Base-by-base conservation (phyloP, 2,888 invertebrate species). In the Nymphalis urticae region DNA sequence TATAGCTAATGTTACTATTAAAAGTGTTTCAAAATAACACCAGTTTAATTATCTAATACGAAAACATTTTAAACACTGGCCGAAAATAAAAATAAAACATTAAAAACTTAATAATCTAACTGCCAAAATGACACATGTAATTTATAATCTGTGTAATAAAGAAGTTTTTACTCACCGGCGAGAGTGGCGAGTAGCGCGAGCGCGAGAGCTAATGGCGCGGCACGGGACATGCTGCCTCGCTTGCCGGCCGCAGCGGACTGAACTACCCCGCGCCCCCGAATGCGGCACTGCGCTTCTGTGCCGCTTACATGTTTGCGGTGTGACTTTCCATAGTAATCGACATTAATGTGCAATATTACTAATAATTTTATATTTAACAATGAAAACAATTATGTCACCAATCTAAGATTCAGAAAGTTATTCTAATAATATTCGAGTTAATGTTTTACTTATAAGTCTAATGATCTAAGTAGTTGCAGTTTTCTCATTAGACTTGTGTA, bases 231-330 rank as follows among this genome's bases (percentile, higher is more conserved):
- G 86, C 88, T 87, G 85, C 79, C 82, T 83, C 72, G 73, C 68
- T 60, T 68, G 73, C 76, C 75, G 83, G 82, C 81, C 82, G 79
- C 84, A 82, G 79, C 82, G 76, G 74, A 79, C 78, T 76, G 76
- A 70, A 78, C 79, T 80, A 77, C 85, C 87, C 88, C 87, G 79
- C 88, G 81, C 85, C 91, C 90, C 89, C 86, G 84, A 92, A 85
- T 92, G 92, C 92, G 92, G 92, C 90, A 92, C 81, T 90, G 90
- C 90, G 89, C 86, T 85, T 83, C 70, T 75, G 62, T 68, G 64
- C 66, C 61, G 27, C 67, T 71, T 69, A 68, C 63, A 63, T 68
- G 68, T 32, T 59, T 21, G 58, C n/a, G 19, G 65, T 53, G 64
- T 61, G 48, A 66, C 72, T 72, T 70, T 73, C 77, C 80, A 73